phyloP scores from a whole-genome alignment of 1,140 invertebrate species.

The Drosophila biarmipes region DNA sequence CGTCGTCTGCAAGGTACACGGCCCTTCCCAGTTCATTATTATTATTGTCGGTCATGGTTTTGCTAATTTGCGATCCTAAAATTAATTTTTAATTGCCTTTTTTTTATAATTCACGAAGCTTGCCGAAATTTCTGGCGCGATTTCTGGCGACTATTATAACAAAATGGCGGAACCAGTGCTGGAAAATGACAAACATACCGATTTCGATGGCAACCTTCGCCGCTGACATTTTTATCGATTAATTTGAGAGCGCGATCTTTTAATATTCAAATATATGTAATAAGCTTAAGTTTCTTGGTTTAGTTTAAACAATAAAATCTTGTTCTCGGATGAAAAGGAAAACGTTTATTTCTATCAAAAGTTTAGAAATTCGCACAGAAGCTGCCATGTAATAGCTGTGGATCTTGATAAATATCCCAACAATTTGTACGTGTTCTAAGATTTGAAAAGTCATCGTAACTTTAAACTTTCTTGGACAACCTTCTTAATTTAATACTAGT shows the following conservation, averaged over 20 bases:
- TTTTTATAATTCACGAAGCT: neutral
- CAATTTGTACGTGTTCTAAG: neutral
- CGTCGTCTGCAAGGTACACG: too few relatives aligned
- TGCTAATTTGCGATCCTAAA: neutral
- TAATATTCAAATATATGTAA: neutral
- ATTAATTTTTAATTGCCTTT: neutral
- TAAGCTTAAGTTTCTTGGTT: too few relatives aligned
- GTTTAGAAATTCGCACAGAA: too few relatives aligned
- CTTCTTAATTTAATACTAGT: neutral
- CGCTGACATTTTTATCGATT: neutral
- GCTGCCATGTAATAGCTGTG: too few relatives aligned
- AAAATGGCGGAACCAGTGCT: conserved; percentile 5
- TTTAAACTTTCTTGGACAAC: neutral
- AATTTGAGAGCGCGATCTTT: neutral
- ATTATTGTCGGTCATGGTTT: neutral
- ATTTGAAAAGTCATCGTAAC: neutral
- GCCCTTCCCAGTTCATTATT: neutral
- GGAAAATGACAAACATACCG: neutral
- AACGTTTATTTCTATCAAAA: too few relatives aligned
- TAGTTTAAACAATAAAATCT: too few relatives aligned
- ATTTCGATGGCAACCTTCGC: neutral
- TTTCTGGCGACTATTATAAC: too few relatives aligned
- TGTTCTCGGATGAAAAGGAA: too few relatives aligned
- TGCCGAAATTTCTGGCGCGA: neutral
- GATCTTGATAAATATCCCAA: too few relatives aligned